These are phyloP conservation scores for Temnothorax nylanderi DNA, from an alignment of 1,140 invertebrate genomes.

Conservation along the genomic window DNA sequence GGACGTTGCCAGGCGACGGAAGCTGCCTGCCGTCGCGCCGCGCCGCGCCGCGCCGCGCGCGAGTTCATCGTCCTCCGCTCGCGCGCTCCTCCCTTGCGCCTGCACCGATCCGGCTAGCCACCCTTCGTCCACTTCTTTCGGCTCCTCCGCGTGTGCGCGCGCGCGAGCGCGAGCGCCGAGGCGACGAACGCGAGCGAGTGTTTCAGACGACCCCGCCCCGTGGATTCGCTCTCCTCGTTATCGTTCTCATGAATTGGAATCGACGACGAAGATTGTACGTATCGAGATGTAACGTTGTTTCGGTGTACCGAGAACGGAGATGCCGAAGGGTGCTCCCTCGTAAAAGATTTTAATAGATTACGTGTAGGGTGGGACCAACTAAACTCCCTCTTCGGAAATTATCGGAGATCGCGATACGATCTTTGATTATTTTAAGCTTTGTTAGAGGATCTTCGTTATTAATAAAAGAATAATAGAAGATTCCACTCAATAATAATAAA, in stretches of 20 bases:
- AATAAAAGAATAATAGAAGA: background rate
- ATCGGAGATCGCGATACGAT: background rate
- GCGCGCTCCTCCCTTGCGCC: constrained; percentile 58
- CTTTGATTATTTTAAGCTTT: background rate
- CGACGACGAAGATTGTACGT: background rate
- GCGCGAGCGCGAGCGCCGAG: background rate
- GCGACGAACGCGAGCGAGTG: background rate
- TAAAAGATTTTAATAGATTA: background rate
- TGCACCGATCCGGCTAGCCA: constrained; percentile 40
- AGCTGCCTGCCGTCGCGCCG: constrained; percentile 78
- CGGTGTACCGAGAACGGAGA: background rate
- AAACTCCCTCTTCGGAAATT: background rate
- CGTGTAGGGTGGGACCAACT: background rate
- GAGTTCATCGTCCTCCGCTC: constrained; percentile 80
- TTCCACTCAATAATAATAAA: background rate
- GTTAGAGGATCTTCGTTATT: background rate
- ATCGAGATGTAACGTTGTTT: background rate
- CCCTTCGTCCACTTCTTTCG: constrained; percentile 56
- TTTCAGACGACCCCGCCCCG: constrained; percentile 32
- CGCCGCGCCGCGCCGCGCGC: constrained; percentile 36
- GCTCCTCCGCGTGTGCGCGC: constrained; percentile 31
- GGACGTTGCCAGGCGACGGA: constrained; percentile 83
- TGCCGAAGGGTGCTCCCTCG: background rate
- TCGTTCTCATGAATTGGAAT: constrained; percentile 22
- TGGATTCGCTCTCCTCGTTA: constrained; percentile 30